Evolutionary conservation across 2,113 vertebrate genomes (phyloP), one percentile per base, ranked within the genome.

Genomic region (Channa maculata): DNA sequence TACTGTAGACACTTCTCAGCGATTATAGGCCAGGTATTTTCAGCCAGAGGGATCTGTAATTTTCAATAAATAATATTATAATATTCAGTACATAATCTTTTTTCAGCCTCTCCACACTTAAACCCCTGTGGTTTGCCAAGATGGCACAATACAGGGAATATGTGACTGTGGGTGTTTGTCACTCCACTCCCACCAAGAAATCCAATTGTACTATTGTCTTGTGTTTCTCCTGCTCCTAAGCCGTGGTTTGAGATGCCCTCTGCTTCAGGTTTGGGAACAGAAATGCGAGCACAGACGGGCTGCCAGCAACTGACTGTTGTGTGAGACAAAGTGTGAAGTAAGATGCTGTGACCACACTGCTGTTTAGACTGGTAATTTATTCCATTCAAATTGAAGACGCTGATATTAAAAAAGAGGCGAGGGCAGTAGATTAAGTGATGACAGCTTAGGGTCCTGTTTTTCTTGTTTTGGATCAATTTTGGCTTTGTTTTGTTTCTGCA

Each of bases 291-390:
- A 78, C 87, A 88, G 87, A 90, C 65, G 78, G 71, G 65, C 71
- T 68, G 84, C 79, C 82, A 79, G 75, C 48, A 8, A 52, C 39
- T 70, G 64, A 82, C 71, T 84, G 91, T 75, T 73, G 82, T 82
- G 86, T 86, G 76, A 90, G 84, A 88, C 82, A 48, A 87, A 74
- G 89, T 88, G 88, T 79, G 86, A 91, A 89, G 70, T 77, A 67
- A 84, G 81, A 68, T 64, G 69, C 61, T 80, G 60, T 53, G 78
- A 82, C 75, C 83, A 77, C 81, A 81, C 72, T 67, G 39, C 74
- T 63, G 75, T 73, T 75, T 65, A 50, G 55, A 74, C 75, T 79
- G 72, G 63, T 69, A 82, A 80, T 82, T 86, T 48, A 61, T 39
- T 67, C 57, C 36, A 68, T 49, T 79, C 58, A 33, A 43, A 12